Evolutionary conservation across 1,140 invertebrate species (phyloP), one percentile per base, ranked within the genome.

Genomic region (Drosophila tsacasi): DNA sequence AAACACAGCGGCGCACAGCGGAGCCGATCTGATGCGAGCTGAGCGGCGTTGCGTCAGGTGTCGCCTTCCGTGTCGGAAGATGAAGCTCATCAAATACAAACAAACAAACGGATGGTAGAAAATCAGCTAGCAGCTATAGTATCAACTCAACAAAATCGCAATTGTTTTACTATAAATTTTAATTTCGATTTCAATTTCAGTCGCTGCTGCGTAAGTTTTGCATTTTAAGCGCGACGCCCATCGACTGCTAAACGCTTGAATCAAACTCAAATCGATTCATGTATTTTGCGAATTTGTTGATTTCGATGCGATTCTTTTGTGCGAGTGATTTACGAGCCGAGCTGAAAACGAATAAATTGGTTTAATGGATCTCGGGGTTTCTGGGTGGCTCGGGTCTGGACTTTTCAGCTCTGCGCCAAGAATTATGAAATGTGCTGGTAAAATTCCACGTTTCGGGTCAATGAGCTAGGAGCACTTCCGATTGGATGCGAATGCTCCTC

Each of bases 41-140:
- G 30, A 35, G 39, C 39, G 39, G 27, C 61, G 21, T 52, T 49
- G 55, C 27, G 75, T 68, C 67, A 83, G 62, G 52, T 72, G 73
- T 67, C 65, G 84, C 68, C 84, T 89, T 89, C 84, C 84, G 85
- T 72, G 67, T 81, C 85, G 81, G 77, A 89, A 87, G 84, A 87
- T 81, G 73, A 81, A 35, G 46, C 59, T 66, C 49, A 80, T 72
- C 52, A 72, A 80, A 66, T 54, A 25, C 49, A 52, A 77, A 42
- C 35, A 64, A 57, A 63, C 32, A 58, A 50, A 64, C 46, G 17
- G 19, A 66, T 46, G 66, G 47, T 32, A 76, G 49, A 55, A 57
- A 49, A 74, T 64, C 30, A 42, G 25, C 50, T 30, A 58, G 44
- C 57, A 52, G 57, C 47, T 49, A 46, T 23, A 32, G 54, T 61